Evolutionary conservation across 2,888 invertebrate genomes (phyloP).

Genomic region (Xestia rhomboidea): DNA sequence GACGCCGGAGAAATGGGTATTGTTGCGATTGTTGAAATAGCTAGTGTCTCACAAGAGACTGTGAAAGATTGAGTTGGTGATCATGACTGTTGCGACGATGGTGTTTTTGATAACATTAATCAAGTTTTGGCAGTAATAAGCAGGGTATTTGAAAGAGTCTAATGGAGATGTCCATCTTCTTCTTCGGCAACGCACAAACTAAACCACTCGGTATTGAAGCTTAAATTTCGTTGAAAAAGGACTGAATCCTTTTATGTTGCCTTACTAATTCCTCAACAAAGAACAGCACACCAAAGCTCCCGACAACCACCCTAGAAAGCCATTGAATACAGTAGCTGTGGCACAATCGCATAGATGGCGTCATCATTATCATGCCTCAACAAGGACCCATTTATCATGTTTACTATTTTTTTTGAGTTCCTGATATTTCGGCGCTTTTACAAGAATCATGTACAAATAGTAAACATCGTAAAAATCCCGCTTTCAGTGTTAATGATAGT

Average conservation of each 20-base stretch:
- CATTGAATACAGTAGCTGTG: neutral
- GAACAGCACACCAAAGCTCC: neutral
- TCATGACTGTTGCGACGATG: neutral
- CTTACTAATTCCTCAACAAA: neutral
- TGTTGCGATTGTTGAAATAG: constrained; percentile 16
- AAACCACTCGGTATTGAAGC: neutral
- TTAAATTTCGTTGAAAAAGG: neutral
- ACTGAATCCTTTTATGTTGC: neutral
- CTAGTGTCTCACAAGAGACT: neutral
- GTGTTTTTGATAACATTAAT: neutral
- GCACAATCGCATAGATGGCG: neutral
- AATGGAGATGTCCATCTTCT: neutral
- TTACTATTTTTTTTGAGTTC: too few species aligned
- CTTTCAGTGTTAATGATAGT: neutral
- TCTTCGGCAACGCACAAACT: neutral
- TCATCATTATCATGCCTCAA: neutral
- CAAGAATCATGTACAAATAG: too few species aligned
- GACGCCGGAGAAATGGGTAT: constrained; percentile 12
- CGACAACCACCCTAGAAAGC: neutral
- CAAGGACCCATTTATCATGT: neutral
- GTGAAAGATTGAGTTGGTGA: neutral
- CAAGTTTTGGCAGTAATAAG: neutral
- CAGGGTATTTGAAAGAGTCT: neutral
- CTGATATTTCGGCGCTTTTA: too few species aligned
- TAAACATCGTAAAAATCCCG: too few species aligned